phyloP scores from a whole-genome alignment of 2,888 invertebrate genomes.

The Acleris laterana region DNA sequence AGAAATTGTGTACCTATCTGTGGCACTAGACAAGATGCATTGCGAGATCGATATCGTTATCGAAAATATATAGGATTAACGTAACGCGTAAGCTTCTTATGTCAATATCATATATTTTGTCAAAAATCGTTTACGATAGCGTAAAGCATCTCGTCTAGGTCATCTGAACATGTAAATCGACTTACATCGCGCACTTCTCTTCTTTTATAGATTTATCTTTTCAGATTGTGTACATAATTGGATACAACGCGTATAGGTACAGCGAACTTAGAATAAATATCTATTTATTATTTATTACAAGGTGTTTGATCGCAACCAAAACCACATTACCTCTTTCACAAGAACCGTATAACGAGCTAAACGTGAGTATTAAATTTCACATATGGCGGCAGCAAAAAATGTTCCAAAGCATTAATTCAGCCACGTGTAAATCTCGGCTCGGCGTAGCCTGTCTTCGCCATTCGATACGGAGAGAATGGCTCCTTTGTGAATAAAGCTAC shows the following conservation, averaged over 20 bases:
- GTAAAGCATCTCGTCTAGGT: too few relatives aligned
- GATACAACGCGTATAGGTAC: background rate
- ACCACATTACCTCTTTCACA: conserved; percentile 1
- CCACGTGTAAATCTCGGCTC: conserved; percentile 41
- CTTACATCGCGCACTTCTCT: too few relatives aligned
- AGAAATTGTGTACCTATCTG: too few relatives aligned
- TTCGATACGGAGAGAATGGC: conserved; percentile 33
- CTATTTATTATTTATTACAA: background rate
- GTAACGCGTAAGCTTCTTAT: too few relatives aligned
- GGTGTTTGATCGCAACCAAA: background rate
- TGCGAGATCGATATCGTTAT: too few relatives aligned
- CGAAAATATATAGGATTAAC: too few relatives aligned
- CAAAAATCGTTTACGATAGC: too few relatives aligned
- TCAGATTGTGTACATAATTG: background rate
- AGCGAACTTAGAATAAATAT: background rate
- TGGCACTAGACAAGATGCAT: too few relatives aligned
- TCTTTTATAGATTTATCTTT: background rate
- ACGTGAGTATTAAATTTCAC: conserved; percentile 1
- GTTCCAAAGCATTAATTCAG: conserved; percentile 39
- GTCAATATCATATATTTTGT: too few relatives aligned
- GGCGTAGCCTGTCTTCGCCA: conserved; percentile 36
- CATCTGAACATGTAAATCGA: too few relatives aligned
- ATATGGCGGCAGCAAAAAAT: background rate
- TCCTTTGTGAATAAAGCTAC: conserved; percentile 44
- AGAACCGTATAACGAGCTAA: conserved; percentile 3